Evolutionary conservation across 2,113 vertebrate species (phyloP), one percentile per base, ranked within the genome.

Genomic region (Hydropotes inermis): DNA sequence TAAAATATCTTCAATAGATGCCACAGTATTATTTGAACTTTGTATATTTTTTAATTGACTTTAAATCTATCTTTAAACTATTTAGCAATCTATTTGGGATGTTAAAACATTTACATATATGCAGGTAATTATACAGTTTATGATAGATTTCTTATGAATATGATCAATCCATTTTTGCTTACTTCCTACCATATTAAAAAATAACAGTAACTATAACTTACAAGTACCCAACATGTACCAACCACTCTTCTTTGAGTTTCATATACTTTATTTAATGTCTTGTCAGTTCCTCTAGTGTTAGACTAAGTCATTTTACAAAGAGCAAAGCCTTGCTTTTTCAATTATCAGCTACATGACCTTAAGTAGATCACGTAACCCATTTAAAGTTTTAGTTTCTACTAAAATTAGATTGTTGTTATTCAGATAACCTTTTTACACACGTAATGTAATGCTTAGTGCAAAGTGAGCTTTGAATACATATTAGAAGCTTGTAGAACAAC

Each of bases 331-430:
- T 95, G 14, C 39, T 94, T 87, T 94, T 76, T n/a, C 17, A 47
- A 1, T 74, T 87, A 70, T 3, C 67, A 93, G 36, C 33, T 79
- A 36, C 58, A 8, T 96, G 25, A 89, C 19, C 60, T 96, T 86
- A 96, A 52, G 21, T 17, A 91, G 54, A 96, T 81, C 84, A 90
- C 15, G 87, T 95, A 43, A 64, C 57, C 4, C 19, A 50, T 70
- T 89, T 87, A 96, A 87, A 84, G 13, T 16, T n/a, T 89, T 55
- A 28, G n/a, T 93, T 67, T 87, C 9, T 39, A 64, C 43, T 95
- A 93, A 93, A 91, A 98, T 58, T 88, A 12, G n/a, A 57, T 55
- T 93, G 7, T 96, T 86, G 17, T 84, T 60, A 87, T 85, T 93
- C 23, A 82, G 23, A 74, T 94, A 81, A 92, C 55, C 43, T 89